phyloP scores from a whole-genome alignment of 1,140 invertebrate species.

The Penaeus vannamei region DNA sequence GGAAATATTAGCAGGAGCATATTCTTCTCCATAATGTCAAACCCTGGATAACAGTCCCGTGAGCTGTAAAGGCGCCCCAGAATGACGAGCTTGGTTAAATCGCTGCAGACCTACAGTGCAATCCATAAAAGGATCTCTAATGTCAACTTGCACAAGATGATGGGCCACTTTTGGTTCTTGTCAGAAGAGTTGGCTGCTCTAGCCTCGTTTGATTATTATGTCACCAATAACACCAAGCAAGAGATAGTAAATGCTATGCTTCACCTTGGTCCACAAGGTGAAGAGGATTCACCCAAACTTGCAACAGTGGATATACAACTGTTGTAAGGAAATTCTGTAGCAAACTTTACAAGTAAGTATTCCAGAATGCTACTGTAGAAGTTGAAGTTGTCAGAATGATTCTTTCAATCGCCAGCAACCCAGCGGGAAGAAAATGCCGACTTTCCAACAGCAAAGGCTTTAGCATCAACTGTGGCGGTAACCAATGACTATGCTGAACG shows the following conservation, averaged over 20 bases:
- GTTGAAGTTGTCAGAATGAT: conserved; percentile 4
- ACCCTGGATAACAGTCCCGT: too few relatives aligned
- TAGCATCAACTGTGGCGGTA: conserved; percentile 34
- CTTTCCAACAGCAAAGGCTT: conserved; percentile 32
- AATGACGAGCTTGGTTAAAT: too few relatives aligned
- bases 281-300: conserved; percentile 21
- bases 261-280: conserved; percentile 12
- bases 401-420: conserved; percentile 17
- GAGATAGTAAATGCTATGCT: conserved; percentile 39
- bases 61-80: too few relatives aligned
- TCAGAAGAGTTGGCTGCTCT: conserved; percentile 68
- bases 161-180: conserved; percentile 70
- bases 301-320: conserved; percentile 17
- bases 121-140: too few relatives aligned
- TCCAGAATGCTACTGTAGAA: conserved; percentile 40
- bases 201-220: conserved; percentile 70
- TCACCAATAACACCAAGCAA: conserved; percentile 66
- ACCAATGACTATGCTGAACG: conserved; percentile 31
- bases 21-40: too few relatives aligned
- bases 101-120: too few relatives aligned
- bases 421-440: conserved; percentile 27
- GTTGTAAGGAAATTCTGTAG: conserved; percentile 5
- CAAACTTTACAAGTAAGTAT: conserved; percentile 6
- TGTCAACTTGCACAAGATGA: too few relatives aligned
- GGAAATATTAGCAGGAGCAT: too few relatives aligned